Evolutionary conservation across 53 echinoderm and acorn worm genomes (phyloP).

Genomic region (Antedon mediterranea): DNA sequence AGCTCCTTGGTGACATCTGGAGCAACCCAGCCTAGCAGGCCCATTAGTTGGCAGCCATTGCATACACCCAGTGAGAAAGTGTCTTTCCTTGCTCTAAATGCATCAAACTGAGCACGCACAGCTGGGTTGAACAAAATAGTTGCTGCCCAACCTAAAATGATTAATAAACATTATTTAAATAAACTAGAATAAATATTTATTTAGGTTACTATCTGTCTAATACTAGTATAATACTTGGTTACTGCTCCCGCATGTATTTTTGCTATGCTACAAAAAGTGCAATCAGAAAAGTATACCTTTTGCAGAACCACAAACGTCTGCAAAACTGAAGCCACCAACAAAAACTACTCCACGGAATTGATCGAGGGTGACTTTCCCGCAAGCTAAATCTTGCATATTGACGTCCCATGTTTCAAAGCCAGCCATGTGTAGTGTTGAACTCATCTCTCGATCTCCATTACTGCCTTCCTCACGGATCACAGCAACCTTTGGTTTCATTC

Average conservation of each 20-base stretch:
- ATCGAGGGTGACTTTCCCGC: constrained; percentile 38
- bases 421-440: constrained; percentile 59
- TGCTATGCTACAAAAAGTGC: too few species aligned
- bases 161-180: constrained; percentile 1
- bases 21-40: constrained; percentile 88
- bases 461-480: constrained; percentile 95
- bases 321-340: constrained; percentile 96
- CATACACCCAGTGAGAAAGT: constrained; percentile 93
- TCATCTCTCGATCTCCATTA: constrained; percentile 98
- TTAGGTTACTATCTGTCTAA: too few species aligned
- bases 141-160: constrained; percentile 74
- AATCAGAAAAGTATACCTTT: constrained; percentile 45
- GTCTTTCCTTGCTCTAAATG: constrained; percentile 62
- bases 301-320: constrained; percentile 82
- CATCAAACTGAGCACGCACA: constrained; percentile 81
- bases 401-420: constrained; percentile 95
- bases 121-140: constrained; percentile 71
- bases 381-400: constrained; percentile 90
- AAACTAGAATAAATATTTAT: too few species aligned
- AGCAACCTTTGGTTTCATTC: constrained; percentile 50
- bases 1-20: constrained; percentile 20
- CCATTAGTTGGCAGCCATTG: constrained; percentile 98
- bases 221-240: too few species aligned
- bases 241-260: too few species aligned
- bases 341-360: constrained; percentile 88